Conservation (phyloP, 1,140 invertebrate species). For the Dinoponera quadriceps region DNA sequence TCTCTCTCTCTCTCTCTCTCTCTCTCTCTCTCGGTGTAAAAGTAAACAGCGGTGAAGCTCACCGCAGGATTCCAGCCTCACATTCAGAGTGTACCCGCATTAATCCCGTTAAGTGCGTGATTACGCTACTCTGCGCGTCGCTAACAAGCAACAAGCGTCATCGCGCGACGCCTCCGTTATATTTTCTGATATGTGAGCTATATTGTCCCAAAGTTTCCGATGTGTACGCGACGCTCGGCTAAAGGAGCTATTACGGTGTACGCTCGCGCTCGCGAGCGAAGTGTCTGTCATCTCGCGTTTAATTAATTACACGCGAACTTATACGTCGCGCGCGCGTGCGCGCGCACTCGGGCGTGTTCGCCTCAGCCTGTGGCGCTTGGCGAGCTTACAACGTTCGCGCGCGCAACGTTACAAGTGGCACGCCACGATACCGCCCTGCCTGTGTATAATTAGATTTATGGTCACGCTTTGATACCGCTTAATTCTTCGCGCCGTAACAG, state of each 20-base stretch:
- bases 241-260: slow-evolving; percentile 54
- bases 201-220: slow-evolving; percentile 47
- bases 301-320: slow-evolving; percentile 60
- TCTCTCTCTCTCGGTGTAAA: not conserved
- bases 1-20: too few species aligned
- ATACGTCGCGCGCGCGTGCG: slow-evolving; percentile 46
- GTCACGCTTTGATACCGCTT: slow-evolving; percentile 47
- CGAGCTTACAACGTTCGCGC: too few species aligned
- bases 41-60: not conserved
- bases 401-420: slow-evolving; percentile 38
- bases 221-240: slow-evolving; percentile 8
- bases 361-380: slow-evolving; percentile 3
- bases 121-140: slow-evolving; percentile 44
- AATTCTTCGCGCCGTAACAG: slow-evolving; percentile 44
- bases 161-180: slow-evolving; percentile 49
- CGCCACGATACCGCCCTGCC: slow-evolving; percentile 29
- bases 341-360: slow-evolving; percentile 44
- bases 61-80: slow-evolving; percentile 5
- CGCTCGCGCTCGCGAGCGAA: slow-evolving; percentile 16
- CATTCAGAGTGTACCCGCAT: not conserved
- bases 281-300: slow-evolving; percentile 60
- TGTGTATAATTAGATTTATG: slow-evolving; percentile 55
- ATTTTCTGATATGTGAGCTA: slow-evolving; percentile 58
- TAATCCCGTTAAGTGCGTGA: slow-evolving; percentile 54
- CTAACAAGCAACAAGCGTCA: slow-evolving; percentile 59